Evolutionary conservation across 2,113 vertebrate species (phyloP).

Genomic region (Synodontis membranacea): DNA sequence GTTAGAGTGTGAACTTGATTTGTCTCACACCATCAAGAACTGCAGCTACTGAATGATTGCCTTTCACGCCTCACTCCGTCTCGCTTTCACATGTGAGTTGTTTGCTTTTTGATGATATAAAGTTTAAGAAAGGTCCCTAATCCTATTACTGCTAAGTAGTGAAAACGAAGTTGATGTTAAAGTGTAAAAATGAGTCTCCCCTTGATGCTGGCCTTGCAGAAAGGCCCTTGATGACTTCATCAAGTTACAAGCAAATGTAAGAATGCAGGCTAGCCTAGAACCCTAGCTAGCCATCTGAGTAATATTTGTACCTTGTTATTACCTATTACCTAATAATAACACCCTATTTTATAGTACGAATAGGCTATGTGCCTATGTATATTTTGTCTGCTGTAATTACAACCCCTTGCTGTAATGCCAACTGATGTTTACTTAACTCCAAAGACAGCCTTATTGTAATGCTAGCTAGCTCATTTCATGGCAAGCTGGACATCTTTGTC

Average conservation of each 20-base stretch:
- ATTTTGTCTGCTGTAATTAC: background rate
- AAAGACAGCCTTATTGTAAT: background rate
- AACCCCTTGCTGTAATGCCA: background rate
- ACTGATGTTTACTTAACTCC: background rate
- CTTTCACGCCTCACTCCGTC: background rate
- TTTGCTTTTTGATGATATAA: background rate
- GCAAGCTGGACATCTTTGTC: background rate
- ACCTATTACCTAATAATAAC: too few species aligned
- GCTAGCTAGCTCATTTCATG: background rate
- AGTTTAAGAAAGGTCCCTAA: background rate
- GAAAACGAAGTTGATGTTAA: background rate
- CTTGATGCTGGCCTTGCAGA: background rate
- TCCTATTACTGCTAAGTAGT: background rate
- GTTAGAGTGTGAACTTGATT: slow-evolving; percentile 30
- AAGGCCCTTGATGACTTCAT: background rate
- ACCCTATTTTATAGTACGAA: background rate
- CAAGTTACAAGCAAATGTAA: background rate
- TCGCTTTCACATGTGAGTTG: background rate
- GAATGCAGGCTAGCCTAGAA: background rate
- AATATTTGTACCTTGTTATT: too few species aligned
- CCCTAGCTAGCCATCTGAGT: background rate
- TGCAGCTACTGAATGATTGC: background rate
- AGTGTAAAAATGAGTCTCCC: background rate
- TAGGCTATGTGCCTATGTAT: background rate
- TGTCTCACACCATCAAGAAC: slow-evolving; percentile 5